Conservation (phyloP, 2,113 vertebrate species). For the Sakesphorus luctuosus region DNA sequence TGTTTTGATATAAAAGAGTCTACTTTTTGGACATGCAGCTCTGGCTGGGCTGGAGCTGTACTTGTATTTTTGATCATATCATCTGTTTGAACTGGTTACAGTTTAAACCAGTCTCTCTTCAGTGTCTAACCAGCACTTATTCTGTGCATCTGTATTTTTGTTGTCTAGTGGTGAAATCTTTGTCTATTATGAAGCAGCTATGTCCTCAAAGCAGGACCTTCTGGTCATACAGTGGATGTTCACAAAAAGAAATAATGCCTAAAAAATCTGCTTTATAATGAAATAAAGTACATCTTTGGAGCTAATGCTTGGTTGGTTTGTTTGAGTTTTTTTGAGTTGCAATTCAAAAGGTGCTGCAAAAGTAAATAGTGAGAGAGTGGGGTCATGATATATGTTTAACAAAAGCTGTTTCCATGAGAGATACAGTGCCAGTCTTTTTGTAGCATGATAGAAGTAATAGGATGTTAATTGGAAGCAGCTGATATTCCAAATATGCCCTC, state of each 20-base stretch:
- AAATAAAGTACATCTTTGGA: slow-evolving; percentile 67
- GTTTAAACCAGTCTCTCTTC: neutral
- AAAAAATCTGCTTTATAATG: slow-evolving; percentile 56
- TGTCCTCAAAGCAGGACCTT: slow-evolving; percentile 16
- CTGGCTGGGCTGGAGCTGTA: slow-evolving; percentile 55
- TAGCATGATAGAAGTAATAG: neutral
- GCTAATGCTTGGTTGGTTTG: neutral
- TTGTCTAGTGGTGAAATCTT: slow-evolving; percentile 2
- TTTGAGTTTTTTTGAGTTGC: neutral
- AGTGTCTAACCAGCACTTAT: neutral
- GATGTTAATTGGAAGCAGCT: neutral
- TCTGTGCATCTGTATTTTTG: slow-evolving; percentile 9
- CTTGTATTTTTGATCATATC: neutral
- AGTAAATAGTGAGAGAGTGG: neutral
- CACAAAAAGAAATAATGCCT: slow-evolving; percentile 40
- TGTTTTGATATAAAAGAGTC: neutral
- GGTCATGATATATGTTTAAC: neutral
- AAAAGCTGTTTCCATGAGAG: neutral
- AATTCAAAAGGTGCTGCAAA: rapidly evolving
- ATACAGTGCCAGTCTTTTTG: neutral
- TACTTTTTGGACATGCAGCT: neutral
- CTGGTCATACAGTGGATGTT: neutral
- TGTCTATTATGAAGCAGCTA: neutral
- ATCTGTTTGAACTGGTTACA: neutral
- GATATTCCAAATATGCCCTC: neutral